Evolutionary conservation across 1,140 invertebrate genomes (phyloP), one percentile per base, ranked within the genome.

Genomic region (Aphidius ervi): DNA sequence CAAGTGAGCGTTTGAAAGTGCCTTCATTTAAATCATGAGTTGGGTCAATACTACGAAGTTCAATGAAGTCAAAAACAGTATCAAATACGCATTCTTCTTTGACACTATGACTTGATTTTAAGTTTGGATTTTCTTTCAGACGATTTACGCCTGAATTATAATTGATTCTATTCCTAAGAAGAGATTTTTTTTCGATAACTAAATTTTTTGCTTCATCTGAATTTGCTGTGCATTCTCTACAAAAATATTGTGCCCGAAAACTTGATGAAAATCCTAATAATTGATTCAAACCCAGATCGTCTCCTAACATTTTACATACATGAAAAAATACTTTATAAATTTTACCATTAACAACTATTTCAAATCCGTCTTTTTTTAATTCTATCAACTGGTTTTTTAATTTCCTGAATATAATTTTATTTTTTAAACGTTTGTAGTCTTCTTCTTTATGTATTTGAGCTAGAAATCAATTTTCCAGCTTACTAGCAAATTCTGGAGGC

Each of bases 11-110:
- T 42, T 65, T 46, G 46, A 47, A 58, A 39, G 71, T 63, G 5
- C 70, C 67, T 59, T 71, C 69, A 63, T 57, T 63, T 9, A 70
- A 50, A 62, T 71, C 71, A 60, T 73, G 71, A 60, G 70, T 70
- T 59, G 69, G 47, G 63, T 73, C 71, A 45, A 64, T 52, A 6
- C 53, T 56, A n/a, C 61, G 56, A 20, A 61, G 46, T n/a, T 59
- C 56, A 37, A 65, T 53, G 42, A 70, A 67, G 8, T 57, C 47
- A 50, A 53, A 65, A 3, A 69, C 46, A 67, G 71, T 65, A 53
- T 61, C 42, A 10, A 61, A 60, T 4, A 62, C 23, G 42, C 63
- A 65, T 9, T 47, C 39, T 47, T 58, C 54, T 41, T 58, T 62
- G 37, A 65, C 46, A 3, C 63, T 60, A 10, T 16, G 39, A 60